Percentiles rank a stretch among this genome's conserved stretches.
These are phyloP conservation scores for Elysia crispata DNA, from an alignment of 2,888 invertebrate species.

Conservation along the genomic window DNA sequence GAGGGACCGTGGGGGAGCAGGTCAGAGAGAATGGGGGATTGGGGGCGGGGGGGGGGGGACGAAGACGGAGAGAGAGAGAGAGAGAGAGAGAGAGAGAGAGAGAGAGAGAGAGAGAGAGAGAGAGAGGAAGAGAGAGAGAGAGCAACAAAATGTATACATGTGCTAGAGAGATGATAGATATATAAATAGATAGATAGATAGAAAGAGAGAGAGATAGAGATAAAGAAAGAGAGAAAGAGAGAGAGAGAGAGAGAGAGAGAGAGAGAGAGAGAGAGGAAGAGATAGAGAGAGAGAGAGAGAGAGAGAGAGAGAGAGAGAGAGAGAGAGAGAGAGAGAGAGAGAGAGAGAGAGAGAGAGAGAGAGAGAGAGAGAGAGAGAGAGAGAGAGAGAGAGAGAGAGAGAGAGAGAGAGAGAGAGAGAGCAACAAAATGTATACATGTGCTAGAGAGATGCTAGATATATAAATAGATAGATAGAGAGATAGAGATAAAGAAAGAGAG, in stretches of 20 bases:
- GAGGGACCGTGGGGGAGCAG: not conserved
- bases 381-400: conserved; percentile 33
- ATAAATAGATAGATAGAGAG: too few relatives aligned
- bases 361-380: not conserved
- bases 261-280: conserved; percentile 16
- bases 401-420: conserved; percentile 34
- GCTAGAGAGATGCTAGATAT: too few relatives aligned
- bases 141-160: too few relatives aligned
- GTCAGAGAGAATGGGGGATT: not conserved
- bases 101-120: too few relatives aligned
- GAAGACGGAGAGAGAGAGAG: not conserved
- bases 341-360: conserved; percentile 6
- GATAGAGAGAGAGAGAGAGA: conserved; percentile 2
- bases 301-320: conserved; percentile 6
- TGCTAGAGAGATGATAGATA: too few relatives aligned
- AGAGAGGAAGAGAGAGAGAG: too few relatives aligned
- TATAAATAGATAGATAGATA: too few relatives aligned
- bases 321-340: not conserved
- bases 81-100: too few relatives aligned
- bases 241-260: conserved; percentile 2
- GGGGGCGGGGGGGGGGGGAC: not conserved
- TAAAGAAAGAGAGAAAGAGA: conserved; percentile 1
- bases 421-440: too few relatives aligned
- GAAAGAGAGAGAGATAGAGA: too few relatives aligned
- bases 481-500: too few relatives aligned